These are phyloP conservation scores for Eurytoma californica DNA, from an alignment of 2,888 invertebrate species.

Conservation along the genomic window DNA sequence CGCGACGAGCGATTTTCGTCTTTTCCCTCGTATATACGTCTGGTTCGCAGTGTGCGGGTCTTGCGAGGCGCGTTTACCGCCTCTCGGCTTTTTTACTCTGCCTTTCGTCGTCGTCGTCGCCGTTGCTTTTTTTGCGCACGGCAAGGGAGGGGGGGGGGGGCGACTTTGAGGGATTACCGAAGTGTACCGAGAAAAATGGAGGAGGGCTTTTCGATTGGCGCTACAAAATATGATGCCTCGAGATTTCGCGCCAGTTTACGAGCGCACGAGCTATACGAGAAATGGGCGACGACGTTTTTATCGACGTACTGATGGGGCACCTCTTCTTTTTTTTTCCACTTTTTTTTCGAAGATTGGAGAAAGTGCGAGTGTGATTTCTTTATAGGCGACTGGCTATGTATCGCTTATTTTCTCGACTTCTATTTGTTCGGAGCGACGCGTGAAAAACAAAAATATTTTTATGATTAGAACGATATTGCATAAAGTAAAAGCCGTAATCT, in stretches of 20 bases:
- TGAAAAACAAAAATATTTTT: too few relatives aligned
- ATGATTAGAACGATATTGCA: too few relatives aligned
- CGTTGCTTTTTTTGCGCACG: background rate
- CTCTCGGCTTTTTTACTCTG: background rate
- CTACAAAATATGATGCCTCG: constrained; percentile 9
- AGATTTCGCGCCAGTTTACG: background rate
- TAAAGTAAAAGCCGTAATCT: too few relatives aligned
- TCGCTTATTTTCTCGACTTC: too few relatives aligned
- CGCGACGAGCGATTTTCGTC: background rate
- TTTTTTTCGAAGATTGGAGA: too few relatives aligned
- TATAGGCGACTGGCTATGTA: too few relatives aligned
- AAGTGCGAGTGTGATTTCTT: too few relatives aligned
- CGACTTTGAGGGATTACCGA: constrained; percentile 30
- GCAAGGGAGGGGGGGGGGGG: too few relatives aligned
- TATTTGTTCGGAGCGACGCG: too few relatives aligned
- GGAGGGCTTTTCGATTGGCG: constrained; percentile 35
- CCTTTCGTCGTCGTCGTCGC: background rate
- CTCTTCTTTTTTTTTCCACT: too few relatives aligned
- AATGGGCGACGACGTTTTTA: background rate
- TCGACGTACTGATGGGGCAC: constrained; percentile 5
- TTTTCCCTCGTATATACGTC: background rate
- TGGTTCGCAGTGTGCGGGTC: background rate
- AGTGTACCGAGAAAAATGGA: constrained; percentile 25
- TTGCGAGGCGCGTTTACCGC: too few relatives aligned
- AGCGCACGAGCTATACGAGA: background rate